Evolutionary conservation across 64 coral and sea anemone species (phyloP), one percentile per base, ranked within the genome.

Genomic region (Hydrozoanthus tunicans): DNA sequence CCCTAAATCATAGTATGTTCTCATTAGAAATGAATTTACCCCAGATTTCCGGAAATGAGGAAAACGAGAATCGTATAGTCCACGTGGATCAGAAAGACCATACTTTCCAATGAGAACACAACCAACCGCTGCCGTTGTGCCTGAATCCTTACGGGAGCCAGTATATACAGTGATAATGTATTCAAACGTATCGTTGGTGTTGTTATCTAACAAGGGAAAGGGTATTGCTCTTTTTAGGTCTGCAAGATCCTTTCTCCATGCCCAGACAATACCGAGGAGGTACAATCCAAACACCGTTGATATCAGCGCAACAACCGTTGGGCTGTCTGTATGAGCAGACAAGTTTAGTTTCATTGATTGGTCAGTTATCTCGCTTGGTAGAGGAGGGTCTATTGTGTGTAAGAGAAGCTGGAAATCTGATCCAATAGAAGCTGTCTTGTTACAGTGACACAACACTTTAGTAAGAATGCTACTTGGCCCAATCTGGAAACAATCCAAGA

Each of bases 81-180:
- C 65, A 62, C 92, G 82, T 15, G 90, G 67, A 12, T 82, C 64
- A 55, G 77, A 94, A 51, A 89, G 62, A 20, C 78, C 90, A 12
- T 96, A 90, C 12, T 94, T 59, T 68, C 95, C 95, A 67, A 77
- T 64, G 20, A 96, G 62, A 75, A 89, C 27, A 12, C 92, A 96
- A 14, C 77, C 90, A 4, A 96, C 90, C 56, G 91, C 89, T 1
- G 95, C 92, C 0, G 92, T 94, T 12, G 92, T 96, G 3, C 90
- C 92, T 43, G 95, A 89, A 15, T 70, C 62, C 14, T 78, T 94
- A 6, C 20, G 78, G n/a, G 64, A 86, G 1, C 95, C 95, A 13
- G 95, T 96, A 13, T 83, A 94, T 17, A 94, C 88, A 68, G 90
- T 82, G 54, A 96, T 89, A 67, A 91, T 85, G n/a, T 94, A 96